Conservation (phyloP, 92 coral and sea anemone genomes). For the Montipora capitata region DNA sequence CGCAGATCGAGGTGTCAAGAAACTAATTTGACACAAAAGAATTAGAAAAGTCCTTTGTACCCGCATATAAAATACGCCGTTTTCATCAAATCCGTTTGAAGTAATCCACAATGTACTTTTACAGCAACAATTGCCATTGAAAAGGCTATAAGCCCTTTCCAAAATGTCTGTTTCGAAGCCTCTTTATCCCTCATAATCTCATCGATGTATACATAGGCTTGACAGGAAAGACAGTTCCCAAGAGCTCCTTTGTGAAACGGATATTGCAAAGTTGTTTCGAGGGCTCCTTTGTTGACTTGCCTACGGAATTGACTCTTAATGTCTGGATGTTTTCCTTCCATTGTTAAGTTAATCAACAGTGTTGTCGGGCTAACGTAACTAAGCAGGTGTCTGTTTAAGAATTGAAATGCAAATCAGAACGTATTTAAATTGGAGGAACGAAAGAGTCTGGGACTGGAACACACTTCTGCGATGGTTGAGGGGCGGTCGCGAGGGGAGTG, state of each 20-base stretch:
- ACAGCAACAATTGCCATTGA: neutral
- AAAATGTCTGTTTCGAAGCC: neutral
- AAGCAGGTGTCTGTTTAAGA: slow-evolving; percentile 69
- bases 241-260: neutral
- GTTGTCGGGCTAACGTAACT: slow-evolving; percentile 72
- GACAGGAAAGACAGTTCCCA: slow-evolving; percentile 13
- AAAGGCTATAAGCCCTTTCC: neutral
- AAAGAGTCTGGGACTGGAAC: neutral
- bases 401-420: slow-evolving; percentile 35
- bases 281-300: slow-evolving; percentile 52
- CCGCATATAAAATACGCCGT: neutral
- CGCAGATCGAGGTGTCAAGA: neutral
- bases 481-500: too few relatives aligned
- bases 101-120: slow-evolving; percentile 8
- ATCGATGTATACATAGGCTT: slow-evolving; percentile 10
- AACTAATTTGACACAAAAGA: neutral
- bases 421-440: neutral
- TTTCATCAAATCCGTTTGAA: neutral
- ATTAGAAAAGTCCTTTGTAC: slow-evolving; percentile 7
- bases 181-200: slow-evolving; percentile 20
- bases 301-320: slow-evolving; percentile 41
- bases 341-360: slow-evolving; percentile 65
- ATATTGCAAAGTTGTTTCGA: slow-evolving; percentile 16
- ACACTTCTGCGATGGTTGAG: too few relatives aligned
- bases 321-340: slow-evolving; percentile 38